These are phyloP conservation scores for Callosobruchus maculatus DNA, from an alignment of 2,888 invertebrate genomes.

Conservation along the genomic window DNA sequence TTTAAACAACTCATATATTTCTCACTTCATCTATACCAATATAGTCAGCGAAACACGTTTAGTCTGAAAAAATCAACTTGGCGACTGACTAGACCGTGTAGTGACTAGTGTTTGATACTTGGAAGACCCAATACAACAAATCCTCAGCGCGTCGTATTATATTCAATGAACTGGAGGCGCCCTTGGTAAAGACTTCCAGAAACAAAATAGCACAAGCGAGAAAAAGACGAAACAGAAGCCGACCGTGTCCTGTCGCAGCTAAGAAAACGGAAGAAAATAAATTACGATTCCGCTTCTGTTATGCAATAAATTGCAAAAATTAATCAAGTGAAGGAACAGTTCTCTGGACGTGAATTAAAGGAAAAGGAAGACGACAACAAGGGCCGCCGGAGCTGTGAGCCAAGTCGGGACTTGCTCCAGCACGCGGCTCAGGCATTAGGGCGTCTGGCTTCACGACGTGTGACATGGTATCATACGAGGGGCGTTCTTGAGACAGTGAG, in stretches of 20 bases:
- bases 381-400: constrained; percentile 15
- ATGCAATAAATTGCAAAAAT: constrained; percentile 42
- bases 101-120: too few species aligned
- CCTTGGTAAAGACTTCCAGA: neutral
- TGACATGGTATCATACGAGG: too few species aligned
- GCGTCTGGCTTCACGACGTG: too few species aligned
- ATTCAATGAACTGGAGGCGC: neutral
- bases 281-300: constrained; percentile 36
- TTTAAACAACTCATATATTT: too few species aligned
- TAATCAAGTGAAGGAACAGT: constrained; percentile 37
- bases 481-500: too few species aligned
- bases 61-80: too few species aligned
- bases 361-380: constrained; percentile 24
- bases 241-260: neutral
- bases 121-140: too few species aligned
- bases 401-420: neutral
- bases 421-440: neutral
- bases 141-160: too few species aligned
- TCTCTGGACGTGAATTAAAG: constrained; percentile 35
- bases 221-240: neutral
- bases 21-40: too few species aligned
- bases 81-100: too few species aligned
- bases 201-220: neutral
- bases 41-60: too few species aligned
- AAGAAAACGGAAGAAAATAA: constrained; percentile 22